Base-by-base conservation (phyloP, 2,888 invertebrate genomes). In the Synergus itoensis region DNA sequence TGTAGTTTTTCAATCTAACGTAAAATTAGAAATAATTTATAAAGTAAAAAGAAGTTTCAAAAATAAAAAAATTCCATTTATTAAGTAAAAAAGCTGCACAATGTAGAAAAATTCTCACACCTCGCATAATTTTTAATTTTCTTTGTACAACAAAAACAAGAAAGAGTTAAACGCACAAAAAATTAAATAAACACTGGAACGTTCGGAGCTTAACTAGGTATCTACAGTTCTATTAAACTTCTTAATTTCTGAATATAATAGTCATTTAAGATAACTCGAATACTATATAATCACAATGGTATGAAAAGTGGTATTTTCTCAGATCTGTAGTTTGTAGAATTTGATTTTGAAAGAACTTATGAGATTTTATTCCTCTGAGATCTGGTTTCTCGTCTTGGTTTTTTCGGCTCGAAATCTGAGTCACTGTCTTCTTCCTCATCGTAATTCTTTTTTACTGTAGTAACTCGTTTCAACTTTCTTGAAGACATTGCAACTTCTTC, bases 391-490 rank as follows among this genome's bases (percentile, higher is more conserved):
- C 48, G 14, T 69, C 36, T 69, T 3, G 69, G 48, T 36, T 12
- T 69, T 8, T 69, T 28, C 16, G 16, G 18, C 28, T 69, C 21
- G 16, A 69, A 69, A 28, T 69, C 69, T 36, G 16, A 14, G 16
- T 69, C 69, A 69, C 48, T 69, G 8, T 48, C 48, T 45, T 48
- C 40, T 41, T 65, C n/a, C 9, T 64, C 64, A 9, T 40, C 40
- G n/a, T 65, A n/a, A 36, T 16, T 53, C n/a, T 36, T 28, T 48
- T 36, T 53, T 53, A 4, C 14, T 8, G 7, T 4, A n/a, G 36
- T 9, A 48, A 11, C 48, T 36, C 40, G 53, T 53, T 53, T 73
- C 12, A 21, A 14, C 36, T 7, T 16, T 16, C 36, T 73, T 14
- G 73, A 73, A 53, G 48, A 36, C 8, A 16, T 73, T n/a, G 36